phyloP scores from a whole-genome alignment of 2,888 invertebrate genomes.

The Petrophora chlorosata region DNA sequence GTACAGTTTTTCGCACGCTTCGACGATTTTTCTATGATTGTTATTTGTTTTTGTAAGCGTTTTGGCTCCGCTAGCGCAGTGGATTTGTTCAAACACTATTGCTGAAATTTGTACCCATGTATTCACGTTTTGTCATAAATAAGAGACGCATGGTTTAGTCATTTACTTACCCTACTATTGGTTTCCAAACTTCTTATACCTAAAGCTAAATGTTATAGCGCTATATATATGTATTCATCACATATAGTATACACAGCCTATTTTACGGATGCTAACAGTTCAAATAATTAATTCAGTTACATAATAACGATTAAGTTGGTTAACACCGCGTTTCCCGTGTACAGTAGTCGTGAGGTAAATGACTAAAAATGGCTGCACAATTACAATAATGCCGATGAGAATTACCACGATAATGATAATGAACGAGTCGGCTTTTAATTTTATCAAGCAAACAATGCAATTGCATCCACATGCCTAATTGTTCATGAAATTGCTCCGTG shows the following conservation, averaged over 20 bases:
- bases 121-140: not conserved
- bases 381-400: constrained; percentile 13
- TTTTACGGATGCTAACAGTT: not conserved
- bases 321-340: constrained; percentile 8
- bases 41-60: constrained; percentile 41
- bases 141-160: too few relatives aligned
- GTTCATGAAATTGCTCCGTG: constrained; percentile 11
- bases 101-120: not conserved
- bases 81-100: constrained; percentile 8
- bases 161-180: too few relatives aligned
- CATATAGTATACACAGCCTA: not conserved
- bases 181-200: too few relatives aligned
- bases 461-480: constrained; percentile 3
- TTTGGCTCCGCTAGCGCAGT: constrained; percentile 26
- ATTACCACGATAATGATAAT: constrained; percentile 15
- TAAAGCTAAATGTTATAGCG: too few relatives aligned
- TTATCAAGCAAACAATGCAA: constrained; percentile 10
- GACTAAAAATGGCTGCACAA: constrained; percentile 5
- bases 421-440: constrained; percentile 7
- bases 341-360: not conserved
- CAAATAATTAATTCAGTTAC: constrained; percentile 4
- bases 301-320: constrained; percentile 8
- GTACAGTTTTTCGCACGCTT: constrained; percentile 50
- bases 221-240: too few relatives aligned
- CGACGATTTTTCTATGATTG: constrained; percentile 50